Percentiles rank a stretch among this genome's conserved stretches.
These are phyloP conservation scores for Hyles euphorbiae DNA, from an alignment of 1,140 invertebrate species.

Conservation along the genomic window DNA sequence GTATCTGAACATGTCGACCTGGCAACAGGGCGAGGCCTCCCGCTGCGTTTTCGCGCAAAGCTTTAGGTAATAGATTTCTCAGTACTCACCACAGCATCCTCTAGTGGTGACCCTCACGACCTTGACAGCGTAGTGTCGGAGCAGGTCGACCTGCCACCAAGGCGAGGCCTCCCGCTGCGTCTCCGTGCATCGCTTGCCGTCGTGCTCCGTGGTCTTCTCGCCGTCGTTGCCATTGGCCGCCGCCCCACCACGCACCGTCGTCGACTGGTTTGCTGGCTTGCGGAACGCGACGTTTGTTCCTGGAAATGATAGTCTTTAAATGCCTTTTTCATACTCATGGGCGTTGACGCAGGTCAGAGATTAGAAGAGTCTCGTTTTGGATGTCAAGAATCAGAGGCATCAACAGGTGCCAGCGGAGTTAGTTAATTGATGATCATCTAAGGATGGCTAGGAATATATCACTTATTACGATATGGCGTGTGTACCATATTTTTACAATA, in stretches of 20 bases:
- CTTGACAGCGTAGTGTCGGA: constrained; percentile 88
- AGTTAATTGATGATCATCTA: no score
- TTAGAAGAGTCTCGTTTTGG: no score
- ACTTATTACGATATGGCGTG: no score
- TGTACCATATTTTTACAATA: no score
- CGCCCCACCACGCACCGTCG: constrained; percentile 87
- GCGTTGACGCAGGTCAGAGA: no score
- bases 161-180: constrained; percentile 91
- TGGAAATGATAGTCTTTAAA: constrained; percentile 40
- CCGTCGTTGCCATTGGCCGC: constrained; percentile 92
- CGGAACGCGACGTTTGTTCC: constrained; percentile 90
- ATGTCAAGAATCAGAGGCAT: no score
- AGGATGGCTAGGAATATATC: no score
- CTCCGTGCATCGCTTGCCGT: constrained; percentile 90
- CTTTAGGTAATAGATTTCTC: constrained; percentile 48
- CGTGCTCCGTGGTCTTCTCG: constrained; percentile 87
- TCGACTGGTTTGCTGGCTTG: constrained; percentile 93
- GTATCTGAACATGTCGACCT: no score
- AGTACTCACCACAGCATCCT: constrained; percentile 85
- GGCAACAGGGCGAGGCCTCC: constrained; percentile 94
- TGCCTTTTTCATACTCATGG: no score
- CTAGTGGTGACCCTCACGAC: constrained; percentile 90
- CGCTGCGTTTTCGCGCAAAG: constrained; percentile 92
- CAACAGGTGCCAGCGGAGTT: no score
- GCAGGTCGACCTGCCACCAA: constrained; percentile 93